Base-by-base conservation (phyloP, 2,113 vertebrate genomes). In the Cyanocitta stelleri region DNA sequence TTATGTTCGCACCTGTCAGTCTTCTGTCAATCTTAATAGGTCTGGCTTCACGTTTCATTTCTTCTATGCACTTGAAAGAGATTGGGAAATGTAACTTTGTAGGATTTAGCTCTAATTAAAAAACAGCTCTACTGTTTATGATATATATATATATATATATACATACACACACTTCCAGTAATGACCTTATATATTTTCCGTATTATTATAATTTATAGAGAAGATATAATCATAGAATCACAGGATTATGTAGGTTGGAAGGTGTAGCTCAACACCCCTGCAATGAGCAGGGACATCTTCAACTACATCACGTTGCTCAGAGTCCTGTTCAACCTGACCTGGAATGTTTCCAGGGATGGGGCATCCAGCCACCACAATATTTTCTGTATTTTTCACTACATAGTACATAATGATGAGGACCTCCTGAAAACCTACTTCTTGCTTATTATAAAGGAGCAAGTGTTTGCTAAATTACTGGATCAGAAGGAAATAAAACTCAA, bases 1-100 rank as follows among this genome's bases (percentile, higher is more conserved):
- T 99, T 97, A 99, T 99, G 98, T 98, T 99, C 9, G 99, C 99
- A 96, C 99, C 99, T 1, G 99, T 99, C 88, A 99, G 97, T 95
- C 99, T 98, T 96, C 99, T 98, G 98, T 99, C 99, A 74, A 99
- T 99, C 97, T 99, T 99, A 95, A 99, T 98, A 69, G 98, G 98
- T 91, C 98, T 99, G 76, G 97, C 96, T 97, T 99, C 99, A 75
- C 97, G 98, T 98, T 98, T 99, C 98, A 99, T 99, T 97, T 99
- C 99, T 98, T 99, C 99, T 97, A 99, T 96, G 55, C 98, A 99
- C 99, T 99, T 97, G 87, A 94, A 49, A 95, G 21, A 97, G 69
- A 98, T 41, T 84, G 74, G 33, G 74, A 94, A 80, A 94, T 9
- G 9, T 96, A 90, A 97, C 4, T 84, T 72, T 35, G 37, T 6